phyloP scores from a whole-genome alignment of 2,797 vertebrate genomes.

The Chanos chanos region DNA sequence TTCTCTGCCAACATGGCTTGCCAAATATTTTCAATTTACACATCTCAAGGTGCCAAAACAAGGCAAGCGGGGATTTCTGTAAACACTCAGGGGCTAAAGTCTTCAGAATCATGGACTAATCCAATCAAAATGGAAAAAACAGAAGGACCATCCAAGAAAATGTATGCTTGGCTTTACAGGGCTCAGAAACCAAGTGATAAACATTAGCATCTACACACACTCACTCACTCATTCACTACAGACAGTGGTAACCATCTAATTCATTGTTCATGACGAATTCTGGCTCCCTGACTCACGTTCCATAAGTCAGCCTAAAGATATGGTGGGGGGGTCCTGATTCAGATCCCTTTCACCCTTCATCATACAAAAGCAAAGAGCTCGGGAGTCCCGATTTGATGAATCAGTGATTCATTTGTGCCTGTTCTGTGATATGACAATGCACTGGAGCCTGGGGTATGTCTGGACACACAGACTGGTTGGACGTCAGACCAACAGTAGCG shows the following conservation, averaged over 20 bases:
- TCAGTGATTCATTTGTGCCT: conserved; percentile 36
- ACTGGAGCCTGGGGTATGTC: conserved; percentile 2
- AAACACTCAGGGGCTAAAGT: conserved; percentile 27
- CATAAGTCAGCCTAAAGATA: neutral
- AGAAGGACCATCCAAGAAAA: conserved; percentile 12
- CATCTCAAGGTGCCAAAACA: conserved; percentile 31
- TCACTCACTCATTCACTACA: no score
- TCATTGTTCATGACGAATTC: neutral
- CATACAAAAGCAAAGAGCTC: neutral
- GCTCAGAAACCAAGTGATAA: conserved; percentile 8
- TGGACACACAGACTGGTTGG: conserved; percentile 23
- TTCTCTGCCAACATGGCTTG: neutral
- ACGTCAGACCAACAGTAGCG: conserved; percentile 6
- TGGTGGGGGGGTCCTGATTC: conserved; percentile 3
- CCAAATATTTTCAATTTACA: conserved; percentile 34
- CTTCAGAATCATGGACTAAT: conserved; percentile 28
- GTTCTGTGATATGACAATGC: conserved; percentile 15
- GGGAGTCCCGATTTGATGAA: conserved; percentile 23
- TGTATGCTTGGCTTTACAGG: conserved; percentile 20
- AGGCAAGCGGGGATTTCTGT: conserved; percentile 35
- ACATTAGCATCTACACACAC: neutral
- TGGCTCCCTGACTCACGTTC: conserved; percentile 32
- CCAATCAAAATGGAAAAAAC: conserved; percentile 34
- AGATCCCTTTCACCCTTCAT: neutral
- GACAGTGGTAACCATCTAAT: no score